Base-by-base conservation (phyloP, 2,113 vertebrate genomes). In the Clarias batrachus region DNA sequence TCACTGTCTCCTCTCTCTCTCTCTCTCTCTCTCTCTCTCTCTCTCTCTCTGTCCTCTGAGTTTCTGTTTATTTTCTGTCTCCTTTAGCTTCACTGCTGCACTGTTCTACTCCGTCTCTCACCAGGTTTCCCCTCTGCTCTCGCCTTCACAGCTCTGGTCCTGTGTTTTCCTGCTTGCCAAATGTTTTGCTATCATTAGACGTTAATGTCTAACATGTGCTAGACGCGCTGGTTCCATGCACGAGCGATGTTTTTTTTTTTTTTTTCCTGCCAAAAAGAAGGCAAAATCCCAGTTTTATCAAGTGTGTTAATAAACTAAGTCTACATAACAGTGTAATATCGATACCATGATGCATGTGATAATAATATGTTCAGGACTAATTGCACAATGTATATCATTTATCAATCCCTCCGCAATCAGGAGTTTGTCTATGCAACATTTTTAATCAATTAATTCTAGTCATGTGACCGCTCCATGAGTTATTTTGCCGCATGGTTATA, bases 1-100 rank as follows among this genome's bases (percentile, higher is more conserved):
- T 90, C 91, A 89, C 91, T 89, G 82, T 87, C 91, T 65, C 54
- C 77, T 80, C 54, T 59, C 91, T n/a, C n/a, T n/a, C n/a, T 91
- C 4, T 78, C 62, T 71, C 78, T 11, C 57, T 92, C 87, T 90
- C 85, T 86, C 59, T 90, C 91, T 89, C 91, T 89, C 81, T 87
- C 91, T 65, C 54, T 12, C 77, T 80, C 54, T 54, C 62, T 65
- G 57, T 56, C 76, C 60, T 48, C 84, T 25, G 59, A 27, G 37
- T 66, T 57, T 23, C 63, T 76, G n/a, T 73, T 76, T 68, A 65
- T 83, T 65, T 59, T 78, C 27, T 87, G 27, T 56, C 63, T 73
- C 87, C 54, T 81, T 25, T 23, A 27, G 27, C 54, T 30, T 33
- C 77, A 80, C 56, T 78, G 14, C 76, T 57, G 74, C 74, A 19